These are phyloP conservation scores for Ryuthela nishihirai DNA, from an alignment of 2,888 invertebrate genomes.

Conservation along the genomic window DNA sequence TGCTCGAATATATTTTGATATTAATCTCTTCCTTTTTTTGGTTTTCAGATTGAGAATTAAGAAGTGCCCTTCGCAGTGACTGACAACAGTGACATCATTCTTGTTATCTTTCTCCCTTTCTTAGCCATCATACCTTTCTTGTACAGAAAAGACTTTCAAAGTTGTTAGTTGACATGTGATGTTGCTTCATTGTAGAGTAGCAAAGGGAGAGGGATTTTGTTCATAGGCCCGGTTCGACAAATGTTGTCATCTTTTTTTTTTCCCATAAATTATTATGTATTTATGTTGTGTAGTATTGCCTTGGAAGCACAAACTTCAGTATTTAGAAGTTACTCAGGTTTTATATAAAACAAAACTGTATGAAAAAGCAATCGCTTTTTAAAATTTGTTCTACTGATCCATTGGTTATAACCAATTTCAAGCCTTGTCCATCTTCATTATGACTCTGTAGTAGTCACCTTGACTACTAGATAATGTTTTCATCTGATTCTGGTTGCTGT, in stretches of 20 bases:
- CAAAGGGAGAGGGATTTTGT: slow-evolving; percentile 14
- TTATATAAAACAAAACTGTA: slow-evolving; percentile 18
- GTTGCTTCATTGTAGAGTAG: slow-evolving; percentile 16
- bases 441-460: slow-evolving; percentile 4
- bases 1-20: too few relatives aligned
- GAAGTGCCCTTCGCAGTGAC: slow-evolving; percentile 36
- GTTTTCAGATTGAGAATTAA: slow-evolving; percentile 25
- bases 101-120: slow-evolving; percentile 11
- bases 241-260: slow-evolving; percentile 14
- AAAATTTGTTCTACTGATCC: slow-evolving; percentile 14
- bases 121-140: slow-evolving; percentile 4
- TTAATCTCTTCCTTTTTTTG: not conserved
- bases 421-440: slow-evolving; percentile 32
- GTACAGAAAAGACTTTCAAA: slow-evolving; percentile 17
- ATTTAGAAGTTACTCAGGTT: slow-evolving; percentile 37
- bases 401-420: slow-evolving; percentile 15
- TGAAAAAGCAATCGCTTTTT: slow-evolving; percentile 13
- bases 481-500: slow-evolving; percentile 34
- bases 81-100: slow-evolving; percentile 18
- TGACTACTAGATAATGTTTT: slow-evolving; percentile 22
- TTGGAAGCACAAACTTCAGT: slow-evolving; percentile 35
- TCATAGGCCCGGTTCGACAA: slow-evolving; percentile 25
- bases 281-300: too few relatives aligned
- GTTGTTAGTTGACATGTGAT: slow-evolving; percentile 20
- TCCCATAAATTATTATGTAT: slow-evolving; percentile 15